Percentiles rank a stretch among this genome's conserved stretches.
phyloP scores from a whole-genome alignment of 2,888 invertebrate species.

The Idaea biselata region DNA sequence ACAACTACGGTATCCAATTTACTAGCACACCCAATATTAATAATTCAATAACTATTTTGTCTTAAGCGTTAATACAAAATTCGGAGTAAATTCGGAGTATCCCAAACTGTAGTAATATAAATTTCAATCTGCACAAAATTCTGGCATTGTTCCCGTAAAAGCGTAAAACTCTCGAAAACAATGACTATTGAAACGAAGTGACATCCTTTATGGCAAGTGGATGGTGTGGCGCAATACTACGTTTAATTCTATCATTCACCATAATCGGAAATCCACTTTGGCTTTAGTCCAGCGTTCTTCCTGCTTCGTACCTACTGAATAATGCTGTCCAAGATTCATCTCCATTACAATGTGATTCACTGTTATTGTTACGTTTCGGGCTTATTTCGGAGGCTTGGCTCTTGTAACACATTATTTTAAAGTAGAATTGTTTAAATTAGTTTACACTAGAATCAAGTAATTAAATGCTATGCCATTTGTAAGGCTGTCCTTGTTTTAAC shows the following conservation, averaged over 20 bases:
- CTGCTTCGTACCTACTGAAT: slow-evolving; percentile 31
- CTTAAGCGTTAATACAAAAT: background rate
- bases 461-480: background rate
- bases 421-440: slow-evolving; percentile 20
- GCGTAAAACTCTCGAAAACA: slow-evolving; percentile 29
- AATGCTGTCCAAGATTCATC: slow-evolving; percentile 36
- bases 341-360: slow-evolving; percentile 44
- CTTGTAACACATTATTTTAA: slow-evolving; percentile 22
- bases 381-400: slow-evolving; percentile 27
- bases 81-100: slow-evolving; percentile 2
- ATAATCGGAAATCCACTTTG: slow-evolving; percentile 66
- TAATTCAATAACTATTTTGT: background rate
- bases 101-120: slow-evolving; percentile 7
- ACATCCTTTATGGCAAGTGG: slow-evolving; percentile 34
- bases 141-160: slow-evolving; percentile 8
- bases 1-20: background rate
- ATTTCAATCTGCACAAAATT: slow-evolving; percentile 2
- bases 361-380: slow-evolving; percentile 33
- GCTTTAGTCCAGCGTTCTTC: slow-evolving; percentile 53
- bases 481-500: slow-evolving; percentile 2
- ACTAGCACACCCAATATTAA: background rate
- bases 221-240: slow-evolving; percentile 20
- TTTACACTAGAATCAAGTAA: slow-evolving; percentile 8
- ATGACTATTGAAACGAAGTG: slow-evolving; percentile 23
- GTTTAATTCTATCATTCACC: slow-evolving; percentile 45